Base-by-base conservation (phyloP, 2,113 vertebrate species). In the Ascaphus truei region DNA sequence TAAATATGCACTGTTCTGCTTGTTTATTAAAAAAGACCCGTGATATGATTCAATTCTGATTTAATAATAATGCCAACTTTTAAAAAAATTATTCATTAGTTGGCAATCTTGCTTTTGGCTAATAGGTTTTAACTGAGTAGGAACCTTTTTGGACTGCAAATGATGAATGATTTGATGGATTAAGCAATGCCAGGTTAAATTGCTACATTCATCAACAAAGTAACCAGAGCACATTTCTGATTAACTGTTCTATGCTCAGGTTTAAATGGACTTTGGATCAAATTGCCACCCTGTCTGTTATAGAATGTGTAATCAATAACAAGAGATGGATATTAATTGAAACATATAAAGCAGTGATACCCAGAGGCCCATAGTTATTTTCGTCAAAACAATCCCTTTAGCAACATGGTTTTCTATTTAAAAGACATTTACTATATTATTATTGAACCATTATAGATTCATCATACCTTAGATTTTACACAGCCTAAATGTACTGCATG, bases 101-200 rank as follows among this genome's bases (percentile, higher is more conserved):
- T 78, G 61, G 53, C 26, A 68, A 61, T 18, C 36, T n/a, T 16
- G 48, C 67, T 61, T 65, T 73, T 72, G 76, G 68, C 31, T 63
- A 23, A 55, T 55, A 20, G 39, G 60, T 16, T 74, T 62, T 77
- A 72, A 1, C 13, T 73, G 74, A 52, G 58, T 65, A 51, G 37
- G 55, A 60, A 59, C 48, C 53, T 68, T 52, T 60, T 76, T 72
- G 72, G 47, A 69, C 71, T 62, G 59, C 69, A 62, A 34, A 65
- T 64, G 50, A 51, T 69, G 65, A 73, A 72, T 59, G 65, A 62
- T 65, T 71, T 64, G 68, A 65, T 75, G 77, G 79, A 75, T 75
- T 76, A 77, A 75, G 68, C 65, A 76, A 58, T 78, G 71, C 73
- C 61, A 59, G 29, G 72, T 78, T 79, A 34, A 57, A 57, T 57